phyloP scores from a whole-genome alignment of 1,140 invertebrate genomes.

The Littorina saxatilis region DNA sequence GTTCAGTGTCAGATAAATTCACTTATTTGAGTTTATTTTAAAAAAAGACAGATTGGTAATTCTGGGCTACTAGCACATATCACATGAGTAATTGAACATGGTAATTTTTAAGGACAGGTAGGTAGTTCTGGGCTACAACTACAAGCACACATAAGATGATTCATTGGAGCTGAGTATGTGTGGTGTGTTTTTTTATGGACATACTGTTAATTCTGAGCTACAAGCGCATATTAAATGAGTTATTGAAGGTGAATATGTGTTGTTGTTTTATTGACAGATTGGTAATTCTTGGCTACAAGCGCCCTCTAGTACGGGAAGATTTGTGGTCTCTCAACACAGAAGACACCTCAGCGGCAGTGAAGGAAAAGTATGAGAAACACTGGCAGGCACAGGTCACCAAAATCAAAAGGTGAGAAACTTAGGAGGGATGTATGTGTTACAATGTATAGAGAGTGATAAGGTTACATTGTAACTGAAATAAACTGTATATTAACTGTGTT shows the following conservation, averaged over 20 bases:
- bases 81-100: no score
- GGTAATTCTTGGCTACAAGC: slow-evolving; percentile 88
- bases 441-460: neutral
- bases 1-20: no score
- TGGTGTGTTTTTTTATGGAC: no score
- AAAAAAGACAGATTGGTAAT: no score
- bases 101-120: no score
- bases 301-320: slow-evolving; percentile 87
- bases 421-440: neutral
- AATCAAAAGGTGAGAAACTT: neutral
- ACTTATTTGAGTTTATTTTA: no score
- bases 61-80: no score
- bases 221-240: no score
- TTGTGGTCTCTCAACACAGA: slow-evolving; percentile 93
- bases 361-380: slow-evolving; percentile 90
- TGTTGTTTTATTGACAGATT: slow-evolving; percentile 72
- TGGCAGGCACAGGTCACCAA: slow-evolving; percentile 79
- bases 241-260: neutral
- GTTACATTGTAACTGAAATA: neutral
- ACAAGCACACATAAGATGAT: no score
- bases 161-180: no score
- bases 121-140: no score
- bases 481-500: neutral
- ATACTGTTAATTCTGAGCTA: no score
- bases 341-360: slow-evolving; percentile 87